Evolutionary conservation across 1,140 invertebrate species (phyloP), one percentile per base, ranked within the genome.

Genomic region (Onthophagus taurus): DNA sequence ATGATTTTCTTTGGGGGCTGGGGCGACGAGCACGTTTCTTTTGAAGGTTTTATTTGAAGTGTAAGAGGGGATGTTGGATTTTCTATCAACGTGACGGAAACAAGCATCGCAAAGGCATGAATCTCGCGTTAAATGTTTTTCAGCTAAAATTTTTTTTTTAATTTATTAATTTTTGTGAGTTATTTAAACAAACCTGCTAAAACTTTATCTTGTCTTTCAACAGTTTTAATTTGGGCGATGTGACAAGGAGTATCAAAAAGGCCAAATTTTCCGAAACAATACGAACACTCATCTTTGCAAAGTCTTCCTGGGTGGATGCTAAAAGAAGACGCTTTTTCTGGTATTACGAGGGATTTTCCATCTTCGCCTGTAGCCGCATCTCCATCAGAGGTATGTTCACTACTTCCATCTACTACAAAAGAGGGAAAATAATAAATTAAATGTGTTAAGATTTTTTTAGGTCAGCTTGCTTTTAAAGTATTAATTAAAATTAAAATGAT

Each of bases 91-190:
- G 58, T 85, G 84, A 0, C 85, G 72, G 60, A 84, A 87, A 58
- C 85, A 89, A 18, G 84, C 84, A 61, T 89, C 85, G 60, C 85
- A 89, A 14, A 89, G 68, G 53, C 85, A 88, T 26, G 83, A 87
- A 60, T 87, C 84, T 36, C 79, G 76, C 0, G 80, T 83, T 7
- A 87, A 64, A 54, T 85, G 83, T 58, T 80, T 78, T 55, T 87
- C 83, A 52, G 78, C 76, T 81, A 55, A 52, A 63, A 57, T 7
- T 5, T 3, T 12, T 26, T n/a, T n/a, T 26, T 26, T 7, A 26
- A 26, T 26, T 7, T 7, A 26, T 26, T 26, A 26, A n/a, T 26
- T 26, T 26, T 26, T 26, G 23, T 26, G n/a, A 24, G 12, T 12
- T 5, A 6, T 16, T 16, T 29, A 12, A 33, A 67, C 62, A 70